Conservation (phyloP, 2,113 vertebrate species). For the Campylorhamphus procurvoides region DNA sequence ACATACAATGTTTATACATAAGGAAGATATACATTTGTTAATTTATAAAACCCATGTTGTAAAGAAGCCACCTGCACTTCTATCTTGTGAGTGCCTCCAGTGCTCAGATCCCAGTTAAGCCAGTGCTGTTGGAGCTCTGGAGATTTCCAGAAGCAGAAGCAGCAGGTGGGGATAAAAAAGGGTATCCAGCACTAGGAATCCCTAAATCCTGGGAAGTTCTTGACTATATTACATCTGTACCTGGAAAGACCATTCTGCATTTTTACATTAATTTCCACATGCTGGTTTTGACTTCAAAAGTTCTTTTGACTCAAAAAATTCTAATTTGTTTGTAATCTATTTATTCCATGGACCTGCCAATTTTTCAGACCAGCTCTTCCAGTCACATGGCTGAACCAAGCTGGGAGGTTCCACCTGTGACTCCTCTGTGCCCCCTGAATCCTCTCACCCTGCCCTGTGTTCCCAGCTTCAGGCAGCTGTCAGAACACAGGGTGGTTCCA, state of each 20-base stretch:
- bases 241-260: not conserved
- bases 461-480: not conserved
- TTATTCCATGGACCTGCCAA: not conserved
- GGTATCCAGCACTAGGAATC: not conserved
- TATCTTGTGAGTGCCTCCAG: not conserved
- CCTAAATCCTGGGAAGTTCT: not conserved
- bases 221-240: not conserved
- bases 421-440: not conserved
- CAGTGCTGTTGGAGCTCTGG: not conserved
- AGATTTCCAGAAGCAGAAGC: not conserved
- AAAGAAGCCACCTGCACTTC: not conserved
- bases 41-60: not conserved
- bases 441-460: fast-evolving
- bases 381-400: fast-evolving
- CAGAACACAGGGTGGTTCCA: not conserved
- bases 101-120: not conserved
- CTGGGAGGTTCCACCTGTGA: not conserved
- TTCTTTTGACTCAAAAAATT: not conserved
- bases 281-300: not conserved
- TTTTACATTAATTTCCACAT: not conserved
- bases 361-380: not conserved
- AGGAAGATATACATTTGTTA: not conserved
- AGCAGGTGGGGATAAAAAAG: not conserved
- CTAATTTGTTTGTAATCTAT: not conserved
- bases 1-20: not conserved